Percentiles rank a stretch among this genome's conserved stretches.
Conservation (phyloP, 2,797 vertebrate genomes). For the Platyrinchus mystaceus region DNA sequence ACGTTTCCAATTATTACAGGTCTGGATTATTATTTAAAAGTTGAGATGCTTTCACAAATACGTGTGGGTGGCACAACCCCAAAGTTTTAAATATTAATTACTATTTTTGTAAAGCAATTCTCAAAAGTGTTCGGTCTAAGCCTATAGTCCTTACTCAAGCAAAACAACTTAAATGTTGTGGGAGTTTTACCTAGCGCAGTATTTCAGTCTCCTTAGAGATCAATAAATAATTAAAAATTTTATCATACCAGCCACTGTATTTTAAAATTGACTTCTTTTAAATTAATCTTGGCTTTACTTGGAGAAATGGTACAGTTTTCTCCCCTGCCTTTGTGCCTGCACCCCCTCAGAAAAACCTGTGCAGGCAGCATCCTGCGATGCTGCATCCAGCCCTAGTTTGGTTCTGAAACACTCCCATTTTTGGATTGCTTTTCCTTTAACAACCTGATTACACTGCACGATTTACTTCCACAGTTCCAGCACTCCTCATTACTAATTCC, state of each 20-base stretch:
- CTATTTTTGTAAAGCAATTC: constrained; percentile 29
- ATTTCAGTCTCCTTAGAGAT: constrained; percentile 26
- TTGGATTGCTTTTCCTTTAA: constrained; percentile 21
- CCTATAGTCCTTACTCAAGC: constrained; percentile 24
- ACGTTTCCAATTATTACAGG: background rate
- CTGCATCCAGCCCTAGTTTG: background rate
- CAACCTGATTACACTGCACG: background rate
- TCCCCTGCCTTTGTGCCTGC: background rate
- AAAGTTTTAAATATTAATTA: constrained; percentile 42
- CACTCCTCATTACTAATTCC: constrained; percentile 66
- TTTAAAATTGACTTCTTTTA: constrained; percentile 40
- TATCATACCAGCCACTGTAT: constrained; percentile 2
- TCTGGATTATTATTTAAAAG: constrained; percentile 1
- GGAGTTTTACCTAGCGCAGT: constrained; percentile 49
- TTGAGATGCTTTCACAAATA: background rate
- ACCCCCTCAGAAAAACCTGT: background rate
- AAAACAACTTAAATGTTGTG: constrained; percentile 37
- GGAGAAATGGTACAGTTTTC: background rate
- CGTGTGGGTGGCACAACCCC: background rate
- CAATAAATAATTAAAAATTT: constrained; percentile 56
- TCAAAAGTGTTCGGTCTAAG: constrained; percentile 16
- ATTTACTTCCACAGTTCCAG: constrained; percentile 55
- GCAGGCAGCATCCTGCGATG: background rate
- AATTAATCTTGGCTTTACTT: background rate
- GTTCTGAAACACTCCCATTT: constrained; percentile 28